phyloP scores from a whole-genome alignment of 2,888 invertebrate genomes.

The Carcina quercana region DNA sequence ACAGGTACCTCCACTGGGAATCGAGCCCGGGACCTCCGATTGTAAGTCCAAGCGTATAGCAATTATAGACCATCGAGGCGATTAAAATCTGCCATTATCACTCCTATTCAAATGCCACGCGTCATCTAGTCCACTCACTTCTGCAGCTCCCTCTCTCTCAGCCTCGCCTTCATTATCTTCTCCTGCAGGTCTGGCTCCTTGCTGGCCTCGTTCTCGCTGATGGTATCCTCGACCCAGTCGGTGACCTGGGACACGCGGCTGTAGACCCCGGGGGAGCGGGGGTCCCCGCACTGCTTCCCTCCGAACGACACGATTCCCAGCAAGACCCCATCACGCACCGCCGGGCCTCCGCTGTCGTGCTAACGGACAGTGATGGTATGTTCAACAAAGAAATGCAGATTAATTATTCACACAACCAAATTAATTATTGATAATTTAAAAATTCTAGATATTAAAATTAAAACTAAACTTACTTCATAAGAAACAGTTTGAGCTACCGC shows the following conservation, averaged over 20 bases:
- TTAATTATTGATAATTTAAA: conserved; percentile 57
- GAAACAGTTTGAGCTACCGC: conserved; percentile 83
- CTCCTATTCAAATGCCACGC: too few relatives aligned
- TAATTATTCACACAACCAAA: too few relatives aligned
- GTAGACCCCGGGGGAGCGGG: conserved; percentile 61
- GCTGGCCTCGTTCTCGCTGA: conserved; percentile 43
- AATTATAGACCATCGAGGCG: too few relatives aligned
- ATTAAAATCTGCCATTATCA: too few relatives aligned
- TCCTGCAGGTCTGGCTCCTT: conserved; percentile 37
- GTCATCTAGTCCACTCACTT: conserved; percentile 39
- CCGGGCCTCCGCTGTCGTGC: conserved; percentile 65
- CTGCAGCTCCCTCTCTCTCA: conserved; percentile 45
- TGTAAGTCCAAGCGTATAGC: too few relatives aligned
- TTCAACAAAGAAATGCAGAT: too few relatives aligned
- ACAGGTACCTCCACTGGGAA: too few relatives aligned
- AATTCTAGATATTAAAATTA: conserved; percentile 77
- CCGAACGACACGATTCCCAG: conserved; percentile 62
- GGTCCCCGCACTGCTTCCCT: conserved; percentile 62
- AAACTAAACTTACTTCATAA: conserved; percentile 81
- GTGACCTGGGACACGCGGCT: conserved; percentile 51
- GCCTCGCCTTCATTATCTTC: conserved; percentile 51
- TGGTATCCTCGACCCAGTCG: conserved; percentile 50
- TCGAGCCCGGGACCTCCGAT: too few relatives aligned
- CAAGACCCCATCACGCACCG: conserved; percentile 55
- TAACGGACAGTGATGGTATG: too few relatives aligned